Conservation (phyloP, 2,797 vertebrate genomes). For the Pangasius djambal region DNA sequence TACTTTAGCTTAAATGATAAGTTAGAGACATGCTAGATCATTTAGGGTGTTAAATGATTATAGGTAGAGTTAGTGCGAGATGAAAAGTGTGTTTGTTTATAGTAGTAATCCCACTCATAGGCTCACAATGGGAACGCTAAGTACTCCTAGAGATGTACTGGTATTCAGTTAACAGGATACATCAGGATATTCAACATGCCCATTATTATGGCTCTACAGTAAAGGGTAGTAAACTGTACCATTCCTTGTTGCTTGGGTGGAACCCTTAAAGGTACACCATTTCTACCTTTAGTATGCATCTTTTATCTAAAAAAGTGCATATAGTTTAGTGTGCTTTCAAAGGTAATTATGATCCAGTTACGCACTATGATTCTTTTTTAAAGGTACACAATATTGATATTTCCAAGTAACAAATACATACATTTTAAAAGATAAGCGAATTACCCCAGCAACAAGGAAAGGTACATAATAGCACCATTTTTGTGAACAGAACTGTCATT, state of each 20-base stretch:
- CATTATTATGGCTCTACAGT: background rate
- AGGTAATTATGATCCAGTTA: background rate
- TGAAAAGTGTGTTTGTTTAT: background rate
- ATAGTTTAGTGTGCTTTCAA: background rate
- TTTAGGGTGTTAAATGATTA: constrained; percentile 6
- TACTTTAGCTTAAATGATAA: constrained; percentile 15
- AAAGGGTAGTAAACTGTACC: background rate
- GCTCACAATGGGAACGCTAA: background rate
- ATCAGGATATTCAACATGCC: background rate
- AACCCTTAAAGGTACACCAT: too few species aligned
- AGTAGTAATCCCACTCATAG: background rate
- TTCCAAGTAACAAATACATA: background rate
- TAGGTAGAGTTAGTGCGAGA: background rate
- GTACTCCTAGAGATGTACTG: background rate
- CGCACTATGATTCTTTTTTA: background rate
- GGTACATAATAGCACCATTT: background rate
- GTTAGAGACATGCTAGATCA: constrained; percentile 22
- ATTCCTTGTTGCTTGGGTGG: background rate
- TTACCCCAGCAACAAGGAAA: background rate
- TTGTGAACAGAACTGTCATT: background rate
- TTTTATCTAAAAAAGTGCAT: background rate
- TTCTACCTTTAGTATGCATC: background rate
- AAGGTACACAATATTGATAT: background rate
- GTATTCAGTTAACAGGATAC: background rate
- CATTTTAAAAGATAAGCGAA: background rate